Percentiles rank a stretch among this genome's conserved stretches.
Evolutionary conservation across 92 coral and sea anemone species (phyloP).

Genomic region (Zoanthus solanderi): DNA sequence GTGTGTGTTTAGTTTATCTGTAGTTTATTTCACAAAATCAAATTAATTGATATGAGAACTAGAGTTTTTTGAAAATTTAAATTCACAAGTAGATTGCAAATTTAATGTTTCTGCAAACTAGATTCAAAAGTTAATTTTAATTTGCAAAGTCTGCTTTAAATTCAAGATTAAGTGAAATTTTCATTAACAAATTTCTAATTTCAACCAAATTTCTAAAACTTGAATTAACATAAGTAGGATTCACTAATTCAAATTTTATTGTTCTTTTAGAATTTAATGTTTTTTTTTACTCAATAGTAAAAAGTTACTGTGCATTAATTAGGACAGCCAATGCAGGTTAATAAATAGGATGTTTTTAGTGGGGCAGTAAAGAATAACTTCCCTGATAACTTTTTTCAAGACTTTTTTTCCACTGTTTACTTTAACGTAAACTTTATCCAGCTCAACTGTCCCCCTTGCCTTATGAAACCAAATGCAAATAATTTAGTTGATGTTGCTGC

Average conservation of each 20-base stretch:
- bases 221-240: slow-evolving; percentile 24
- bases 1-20: slow-evolving; percentile 25
- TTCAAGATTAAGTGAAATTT: slow-evolving; percentile 10
- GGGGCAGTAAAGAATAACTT: slow-evolving; percentile 25
- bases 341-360: slow-evolving; percentile 14
- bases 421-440: not conserved
- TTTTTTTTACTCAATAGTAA: slow-evolving; percentile 16
- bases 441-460: slow-evolving; percentile 19
- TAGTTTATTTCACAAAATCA: slow-evolving; percentile 18
- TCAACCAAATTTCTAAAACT: slow-evolving; percentile 23
- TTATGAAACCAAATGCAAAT: slow-evolving; percentile 23
- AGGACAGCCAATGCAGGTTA: slow-evolving; percentile 27
- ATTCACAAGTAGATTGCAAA: slow-evolving; percentile 17
- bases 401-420: slow-evolving; percentile 4
- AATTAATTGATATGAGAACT: slow-evolving; percentile 14
- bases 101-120: slow-evolving; percentile 31
- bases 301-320: slow-evolving; percentile 17
- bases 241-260: slow-evolving; percentile 25
- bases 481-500: slow-evolving; percentile 21
- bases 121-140: slow-evolving; percentile 14
- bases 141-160: slow-evolving; percentile 13
- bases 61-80: slow-evolving; percentile 18
- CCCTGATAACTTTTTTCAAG: slow-evolving; percentile 18
- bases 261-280: slow-evolving; percentile 14
- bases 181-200: slow-evolving; percentile 19